Conservation (phyloP, 1,140 invertebrate genomes). For the Megathymus violae region DNA sequence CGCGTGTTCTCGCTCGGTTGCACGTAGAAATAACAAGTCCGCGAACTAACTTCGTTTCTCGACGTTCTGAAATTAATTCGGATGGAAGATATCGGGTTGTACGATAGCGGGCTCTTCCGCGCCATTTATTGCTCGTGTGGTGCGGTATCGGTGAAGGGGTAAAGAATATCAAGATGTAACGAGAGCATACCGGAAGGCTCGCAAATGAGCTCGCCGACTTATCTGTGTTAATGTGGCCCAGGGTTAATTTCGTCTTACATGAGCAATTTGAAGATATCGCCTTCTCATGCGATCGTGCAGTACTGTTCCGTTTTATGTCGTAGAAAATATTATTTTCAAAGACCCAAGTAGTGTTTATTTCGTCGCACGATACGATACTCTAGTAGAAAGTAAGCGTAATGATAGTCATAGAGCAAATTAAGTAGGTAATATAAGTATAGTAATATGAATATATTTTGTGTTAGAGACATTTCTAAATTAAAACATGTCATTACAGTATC, state of each 20-base stretch:
- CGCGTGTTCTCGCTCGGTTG: constrained; percentile 66
- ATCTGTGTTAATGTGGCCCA: constrained; percentile 80
- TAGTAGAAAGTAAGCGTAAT: too few relatives aligned
- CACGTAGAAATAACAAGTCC: constrained; percentile 80
- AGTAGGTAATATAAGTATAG: too few relatives aligned
- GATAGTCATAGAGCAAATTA: too few relatives aligned
- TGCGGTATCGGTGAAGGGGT: constrained; percentile 79
- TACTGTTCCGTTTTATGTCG: constrained; percentile 46
- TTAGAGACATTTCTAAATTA: too few relatives aligned
- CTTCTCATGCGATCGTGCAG: constrained; percentile 55
- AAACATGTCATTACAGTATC: too few relatives aligned
- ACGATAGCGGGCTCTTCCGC: constrained; percentile 80
- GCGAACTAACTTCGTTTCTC: constrained; percentile 79
- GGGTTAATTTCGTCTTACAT: constrained; percentile 82
- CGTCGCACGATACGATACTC: too few relatives aligned
- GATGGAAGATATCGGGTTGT: constrained; percentile 81
- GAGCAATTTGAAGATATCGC: constrained; percentile 78
- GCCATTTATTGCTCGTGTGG: constrained; percentile 82
- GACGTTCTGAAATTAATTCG: constrained; percentile 81
- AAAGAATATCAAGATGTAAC: constrained; percentile 84
- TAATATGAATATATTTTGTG: too few relatives aligned
- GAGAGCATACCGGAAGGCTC: constrained; percentile 79
- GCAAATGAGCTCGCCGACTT: constrained; percentile 83
- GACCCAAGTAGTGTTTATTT: too few relatives aligned
- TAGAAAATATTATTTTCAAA: constrained; percentile 27